A percentile compares a stretch with the other conserved stretches of the same genome.
Conservation (phyloP, 1,140 invertebrate species). For the Drosophila santomea region DNA sequence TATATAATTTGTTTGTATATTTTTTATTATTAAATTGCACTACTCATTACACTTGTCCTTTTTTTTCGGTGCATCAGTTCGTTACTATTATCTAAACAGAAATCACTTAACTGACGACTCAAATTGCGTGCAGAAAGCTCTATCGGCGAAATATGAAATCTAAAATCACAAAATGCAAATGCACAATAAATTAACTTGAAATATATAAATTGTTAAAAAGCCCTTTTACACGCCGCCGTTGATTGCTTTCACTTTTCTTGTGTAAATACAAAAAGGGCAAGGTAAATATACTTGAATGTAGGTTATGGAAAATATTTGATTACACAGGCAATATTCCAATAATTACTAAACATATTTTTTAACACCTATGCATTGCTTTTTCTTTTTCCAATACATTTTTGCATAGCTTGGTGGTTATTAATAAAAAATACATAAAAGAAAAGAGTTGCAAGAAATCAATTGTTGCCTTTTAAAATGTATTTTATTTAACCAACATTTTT, state of each 20-base stretch:
- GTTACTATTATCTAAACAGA: conserved; percentile 7
- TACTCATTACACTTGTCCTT: no score
- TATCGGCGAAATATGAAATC: conserved; percentile 1
- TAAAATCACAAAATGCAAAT: conserved; percentile 15
- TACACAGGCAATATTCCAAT: neutral
- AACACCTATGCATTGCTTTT: neutral
- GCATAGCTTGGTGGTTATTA: no score
- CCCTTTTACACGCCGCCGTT: neutral
- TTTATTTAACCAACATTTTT: neutral
- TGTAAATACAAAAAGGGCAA: conserved; percentile 1
- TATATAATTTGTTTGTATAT: neutral
- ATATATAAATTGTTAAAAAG: conserved; percentile 16
- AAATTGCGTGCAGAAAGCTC: conserved; percentile 21
- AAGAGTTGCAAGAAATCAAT: neutral
- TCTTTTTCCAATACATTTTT: neutral
- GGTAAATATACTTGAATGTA: neutral
- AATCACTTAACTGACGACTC: conserved; percentile 13
- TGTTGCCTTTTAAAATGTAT: neutral
- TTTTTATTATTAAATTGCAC: neutral
- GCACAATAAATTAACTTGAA: conserved; percentile 23
- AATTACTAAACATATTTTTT: conserved; percentile 3
- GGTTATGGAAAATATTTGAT: neutral
- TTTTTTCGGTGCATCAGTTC: neutral
- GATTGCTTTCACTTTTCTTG: conserved; percentile 1
- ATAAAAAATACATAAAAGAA: neutral